Evolutionary conservation across 2,888 invertebrate species (phyloP), one percentile per base, ranked within the genome.

Genomic region (Drosophila mettleri): DNA sequence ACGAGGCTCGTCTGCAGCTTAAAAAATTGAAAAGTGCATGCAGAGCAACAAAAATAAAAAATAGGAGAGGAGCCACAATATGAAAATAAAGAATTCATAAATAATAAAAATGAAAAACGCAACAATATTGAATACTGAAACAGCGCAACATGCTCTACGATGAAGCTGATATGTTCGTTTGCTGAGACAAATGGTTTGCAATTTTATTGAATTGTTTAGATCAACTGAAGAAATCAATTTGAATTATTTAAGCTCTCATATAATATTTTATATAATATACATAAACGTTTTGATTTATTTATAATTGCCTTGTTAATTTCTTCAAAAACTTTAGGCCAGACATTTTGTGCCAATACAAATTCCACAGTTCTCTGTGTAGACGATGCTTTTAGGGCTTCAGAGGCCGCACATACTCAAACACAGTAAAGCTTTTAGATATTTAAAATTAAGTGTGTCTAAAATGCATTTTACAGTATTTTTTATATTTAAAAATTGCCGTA

Each of bases 1-100:
- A 62, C 59, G 48, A 48, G 74, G 55, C 41, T 41, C 45, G 46
- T 34, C 12, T 46, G 58, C 29, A 36, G 46, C 46, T 69, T 53
- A 59, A 72, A 74, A 74, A 65, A 65, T 31, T 59, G 33, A 39
- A 75, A 57, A 46, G 29, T 36, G 29, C 16, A 49, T 22, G 48
- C 43, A 48, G 14, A 22, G 31, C 18, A 3, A 38, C 39, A 10
- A 24, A 48, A 20, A 46, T 12, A 18, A 18, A 39, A 38, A 20
- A n/a, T 2, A 41, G 8, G 24, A n/a, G n/a, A 29, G 29, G 6
- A 34, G n/a, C 9, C 22, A 34, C 22, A 49, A 24, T 34, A 49
- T 16, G 16, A 49, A 31, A 29, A 45, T 36, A 59, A 27, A 27
- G 43, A 45, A 45, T 51, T 31, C 38, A 58, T 55, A 55, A 59